Evolutionary conservation across 1,140 invertebrate species (phyloP).

Genomic region (Drosophila ercepeae): DNA sequence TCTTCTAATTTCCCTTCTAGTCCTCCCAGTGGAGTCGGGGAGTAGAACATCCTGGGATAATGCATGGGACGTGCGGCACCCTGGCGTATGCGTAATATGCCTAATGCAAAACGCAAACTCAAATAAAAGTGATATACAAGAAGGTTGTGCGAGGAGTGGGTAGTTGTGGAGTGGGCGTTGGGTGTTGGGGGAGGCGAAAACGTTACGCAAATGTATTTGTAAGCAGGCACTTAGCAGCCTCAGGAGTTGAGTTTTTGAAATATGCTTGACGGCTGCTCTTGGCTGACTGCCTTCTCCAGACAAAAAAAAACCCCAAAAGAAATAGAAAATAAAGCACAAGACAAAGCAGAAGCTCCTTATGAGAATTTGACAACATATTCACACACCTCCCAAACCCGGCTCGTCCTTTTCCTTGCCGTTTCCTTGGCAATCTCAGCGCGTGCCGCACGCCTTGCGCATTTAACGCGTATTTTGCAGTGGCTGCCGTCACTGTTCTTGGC

Average conservation of each 20-base stretch:
- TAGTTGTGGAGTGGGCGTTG: neutral
- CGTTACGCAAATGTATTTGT: slow-evolving; percentile 76
- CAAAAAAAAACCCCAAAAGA: slow-evolving; percentile 12
- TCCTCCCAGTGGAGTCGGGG: neutral
- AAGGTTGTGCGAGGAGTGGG: neutral
- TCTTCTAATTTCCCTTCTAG: slow-evolving; percentile 62
- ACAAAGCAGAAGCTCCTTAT: slow-evolving; percentile 67
- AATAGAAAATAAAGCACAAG: slow-evolving; percentile 12
- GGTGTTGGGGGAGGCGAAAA: slow-evolving; percentile 4
- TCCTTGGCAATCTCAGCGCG: slow-evolving; percentile 68
- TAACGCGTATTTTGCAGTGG: slow-evolving; percentile 76
- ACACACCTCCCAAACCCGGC: slow-evolving; percentile 33
- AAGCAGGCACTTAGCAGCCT: slow-evolving; percentile 80
- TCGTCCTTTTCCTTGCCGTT: slow-evolving; percentile 9
- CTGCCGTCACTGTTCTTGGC: slow-evolving; percentile 44
- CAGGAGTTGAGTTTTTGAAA: slow-evolving; percentile 74
- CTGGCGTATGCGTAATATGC: slow-evolving; percentile 73
- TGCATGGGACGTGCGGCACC: slow-evolving; percentile 48
- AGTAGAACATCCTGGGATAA: slow-evolving; percentile 21
- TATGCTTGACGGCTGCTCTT: slow-evolving; percentile 68
- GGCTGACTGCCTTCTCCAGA: slow-evolving; percentile 56
- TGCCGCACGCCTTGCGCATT: slow-evolving; percentile 78
- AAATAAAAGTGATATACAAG: slow-evolving; percentile 77
- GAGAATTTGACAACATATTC: slow-evolving; percentile 82
- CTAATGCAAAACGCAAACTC: slow-evolving; percentile 80